Base-by-base conservation (phyloP, 1,140 invertebrate genomes). In the Ceratitis capitata region DNA sequence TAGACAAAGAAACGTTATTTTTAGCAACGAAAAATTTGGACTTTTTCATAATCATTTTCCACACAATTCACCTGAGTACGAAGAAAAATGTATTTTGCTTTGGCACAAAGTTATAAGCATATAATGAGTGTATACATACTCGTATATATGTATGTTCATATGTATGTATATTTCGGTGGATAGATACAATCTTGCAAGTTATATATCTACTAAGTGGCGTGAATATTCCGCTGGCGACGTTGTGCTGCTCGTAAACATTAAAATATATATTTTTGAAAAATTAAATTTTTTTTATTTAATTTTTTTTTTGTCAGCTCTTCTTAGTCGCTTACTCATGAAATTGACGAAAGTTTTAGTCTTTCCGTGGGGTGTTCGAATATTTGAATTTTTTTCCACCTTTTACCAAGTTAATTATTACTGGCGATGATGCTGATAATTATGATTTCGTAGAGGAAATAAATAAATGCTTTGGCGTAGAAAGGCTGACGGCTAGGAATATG, bases 41-140 rank as follows among this genome's bases (percentile, higher is more conserved):
- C 14, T 78, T 78, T 78, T 78, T 78, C 69, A 78, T 78, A 78
- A 78, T 45, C 39, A 78, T 78, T 78, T 78, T 78, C 69, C 69
- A 78, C 69, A 78, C 69, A 78, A 45, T 78, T 78, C 39, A 78
- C 69, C 69, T 78, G 69, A 78, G 39, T 45, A n/a, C n/a, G 39
- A 78, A 42, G 19, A 61, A 61, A 61, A 61, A 61, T 61, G 56
- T 61, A 61, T 61, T 4, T 26, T 4, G 5, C 12, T 19, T 10
- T 14, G 10, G 53, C 19, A 56, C 64, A 42, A 16, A 39, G 32
- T 19, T 61, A 53, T n/a, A 53, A 16, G 51, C 23, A 56, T 29
- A 26, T 61, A 61, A 1, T 35, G 58, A 12, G 64, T 74, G 14
- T 69, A 35, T 4, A 4, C 23, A 19, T 32, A 3, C 42, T n/a